Percentiles rank a stretch among this genome's conserved stretches.
phyloP scores from a whole-genome alignment of 2,797 vertebrate species.

The Borostomias antarcticus region DNA sequence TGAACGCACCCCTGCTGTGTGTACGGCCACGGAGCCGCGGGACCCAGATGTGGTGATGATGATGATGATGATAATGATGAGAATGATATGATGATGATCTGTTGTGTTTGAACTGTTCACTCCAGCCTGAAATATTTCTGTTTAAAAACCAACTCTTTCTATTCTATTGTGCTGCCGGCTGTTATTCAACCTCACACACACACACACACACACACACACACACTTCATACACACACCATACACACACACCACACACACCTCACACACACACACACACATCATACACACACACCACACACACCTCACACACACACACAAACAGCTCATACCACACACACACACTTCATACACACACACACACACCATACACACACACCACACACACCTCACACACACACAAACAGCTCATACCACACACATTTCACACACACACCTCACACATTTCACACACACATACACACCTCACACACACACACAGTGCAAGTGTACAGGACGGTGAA shows the following conservation, averaged over 20 bases:
- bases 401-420: no score
- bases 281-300: neutral
- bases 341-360: no score
- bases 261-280: no score
- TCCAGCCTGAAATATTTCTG: neutral
- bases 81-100: no score
- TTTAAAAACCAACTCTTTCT: constrained; percentile 9
- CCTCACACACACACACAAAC: neutral
- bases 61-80: neutral
- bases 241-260: neutral
- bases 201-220: neutral
- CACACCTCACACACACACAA: no score
- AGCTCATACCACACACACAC: no score
- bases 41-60: neutral
- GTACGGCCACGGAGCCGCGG: neutral
- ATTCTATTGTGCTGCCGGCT: neutral
- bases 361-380: no score
- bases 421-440: no score
- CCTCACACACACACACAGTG: no score
- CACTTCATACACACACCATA: neutral
- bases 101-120: neutral
- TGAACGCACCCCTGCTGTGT: no score
- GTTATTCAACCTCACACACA: neutral
- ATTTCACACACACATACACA: no score
- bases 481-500: no score